Conservation (phyloP, 2,113 vertebrate genomes). For the Ranitomeya variabilis region DNA sequence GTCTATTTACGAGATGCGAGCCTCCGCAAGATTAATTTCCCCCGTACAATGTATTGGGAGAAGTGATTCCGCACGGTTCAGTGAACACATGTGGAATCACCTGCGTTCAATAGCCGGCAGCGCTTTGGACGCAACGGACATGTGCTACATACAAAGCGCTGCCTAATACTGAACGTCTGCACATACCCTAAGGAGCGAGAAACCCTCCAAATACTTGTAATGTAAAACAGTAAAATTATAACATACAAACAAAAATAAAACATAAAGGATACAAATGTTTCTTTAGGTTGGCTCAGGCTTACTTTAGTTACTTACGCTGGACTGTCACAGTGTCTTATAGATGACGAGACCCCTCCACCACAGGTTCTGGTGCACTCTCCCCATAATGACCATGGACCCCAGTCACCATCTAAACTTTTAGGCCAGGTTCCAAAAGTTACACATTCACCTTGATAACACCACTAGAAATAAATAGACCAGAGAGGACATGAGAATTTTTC, state of each 20-base stretch:
- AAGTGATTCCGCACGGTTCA: no score
- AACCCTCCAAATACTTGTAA: no score
- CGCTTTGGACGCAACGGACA: no score
- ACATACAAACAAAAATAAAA: background rate
- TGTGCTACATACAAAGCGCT: no score
- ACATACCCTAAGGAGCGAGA: no score
- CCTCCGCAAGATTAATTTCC: no score
- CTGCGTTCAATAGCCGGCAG: no score
- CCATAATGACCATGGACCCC: conserved; percentile 95
- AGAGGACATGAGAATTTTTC: conserved; percentile 69
- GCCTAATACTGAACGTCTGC: no score
- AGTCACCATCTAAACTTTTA: conserved; percentile 88
- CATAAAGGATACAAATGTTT: conserved; percentile 71
- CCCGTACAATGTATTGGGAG: no score
- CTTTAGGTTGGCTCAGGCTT: conserved; percentile 91
- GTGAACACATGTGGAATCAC: no score
- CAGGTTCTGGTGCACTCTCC: conserved; percentile 98
- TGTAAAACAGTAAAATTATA: background rate
- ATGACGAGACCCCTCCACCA: conserved; percentile 95
- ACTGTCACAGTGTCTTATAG: conserved; percentile 99
- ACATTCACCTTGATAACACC: conserved; percentile 98
- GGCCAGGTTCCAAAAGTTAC: conserved; percentile 94
- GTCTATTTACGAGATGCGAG: no score
- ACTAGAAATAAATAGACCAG: conserved; percentile 77
- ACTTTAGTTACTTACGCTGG: conserved; percentile 99